These are phyloP conservation scores for Chaetodon trifascialis DNA, from an alignment of 2,113 vertebrate genomes.

Conservation along the genomic window DNA sequence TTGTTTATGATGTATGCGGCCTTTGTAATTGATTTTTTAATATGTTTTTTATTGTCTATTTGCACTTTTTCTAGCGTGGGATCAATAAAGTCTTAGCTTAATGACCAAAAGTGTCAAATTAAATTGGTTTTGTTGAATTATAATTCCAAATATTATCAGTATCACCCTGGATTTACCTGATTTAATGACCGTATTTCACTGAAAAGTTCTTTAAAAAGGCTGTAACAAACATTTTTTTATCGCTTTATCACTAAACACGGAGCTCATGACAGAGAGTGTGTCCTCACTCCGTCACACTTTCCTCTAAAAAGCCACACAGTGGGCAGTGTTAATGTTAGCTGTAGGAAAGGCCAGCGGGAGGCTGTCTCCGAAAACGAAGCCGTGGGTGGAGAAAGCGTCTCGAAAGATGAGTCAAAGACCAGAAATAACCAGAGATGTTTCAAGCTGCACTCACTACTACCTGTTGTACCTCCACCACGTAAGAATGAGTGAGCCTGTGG, in stretches of 20 bases:
- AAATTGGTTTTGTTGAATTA: neutral
- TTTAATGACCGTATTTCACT: too few relatives aligned
- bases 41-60: too few relatives aligned
- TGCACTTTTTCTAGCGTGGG: too few relatives aligned
- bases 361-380: neutral
- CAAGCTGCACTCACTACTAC: neutral
- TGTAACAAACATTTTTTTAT: neutral
- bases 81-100: too few relatives aligned
- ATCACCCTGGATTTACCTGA: neutral
- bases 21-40: too few relatives aligned
- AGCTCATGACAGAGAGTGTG: neutral
- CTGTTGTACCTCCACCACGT: neutral
- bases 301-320: slow-evolving; percentile 4
- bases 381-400: slow-evolving; percentile 2
- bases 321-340: slow-evolving; percentile 25
- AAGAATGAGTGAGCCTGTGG: neutral
- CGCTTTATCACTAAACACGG: slow-evolving; percentile 5
- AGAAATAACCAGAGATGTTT: neutral
- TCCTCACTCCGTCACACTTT: slow-evolving; percentile 19
- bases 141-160: neutral
- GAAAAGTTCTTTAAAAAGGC: neutral
- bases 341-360: neutral
- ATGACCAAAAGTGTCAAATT: too few relatives aligned
- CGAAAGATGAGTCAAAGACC: slow-evolving; percentile 31
- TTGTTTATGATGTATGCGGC: too few relatives aligned